Base-by-base conservation (phyloP, 2,888 invertebrate species). In the Sussaba pulchella region DNA sequence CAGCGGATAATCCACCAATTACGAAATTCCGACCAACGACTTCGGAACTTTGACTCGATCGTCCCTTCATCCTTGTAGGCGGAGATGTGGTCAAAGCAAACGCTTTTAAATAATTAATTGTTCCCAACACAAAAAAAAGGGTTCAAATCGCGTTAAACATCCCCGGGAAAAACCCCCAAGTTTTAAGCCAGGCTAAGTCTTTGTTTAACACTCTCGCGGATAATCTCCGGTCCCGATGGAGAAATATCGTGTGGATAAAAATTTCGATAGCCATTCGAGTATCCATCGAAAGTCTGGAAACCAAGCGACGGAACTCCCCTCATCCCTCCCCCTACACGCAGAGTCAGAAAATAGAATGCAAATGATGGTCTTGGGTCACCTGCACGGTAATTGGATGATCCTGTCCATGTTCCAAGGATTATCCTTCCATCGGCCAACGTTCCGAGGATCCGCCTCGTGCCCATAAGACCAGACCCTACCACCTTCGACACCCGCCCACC, bases 381-480 rank as follows among this genome's bases (percentile, higher is more conserved):
- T 88, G 88, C 83, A 84, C 82, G 82, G 80, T 90, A 91, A 90
- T 90, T 91, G 89, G 89, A 90, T 89, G 88, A 90, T 88, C 86
- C 85, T 86, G 85, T 81, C 31, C 4, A 31, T 31, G 88, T 88
- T 89, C 86, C 77, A 61, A 82, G 88, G 90, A 90, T 91, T 87
- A 90, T 88, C 88, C n/a, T n/a, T n/a, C n/a, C 86, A 83, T 74
- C 84, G 84, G 78, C 87, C 84, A 89, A 87, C 83, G 86, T 82
- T 67, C 78, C 19, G 61, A 74, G 82, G 85, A 84, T 85, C 73
- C 82, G 83, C 83, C 74, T 81, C 57, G 73, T 71, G 74, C 72
- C 70, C 70, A 73, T 6, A 31, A 6, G 70, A 69, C 69, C 57
- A 76, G 50, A 50, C 57, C 64, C 54, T n/a, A n/a, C n/a, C n/a